phyloP scores from a whole-genome alignment of 2,113 vertebrate species.

The Tilapia sparmanii region DNA sequence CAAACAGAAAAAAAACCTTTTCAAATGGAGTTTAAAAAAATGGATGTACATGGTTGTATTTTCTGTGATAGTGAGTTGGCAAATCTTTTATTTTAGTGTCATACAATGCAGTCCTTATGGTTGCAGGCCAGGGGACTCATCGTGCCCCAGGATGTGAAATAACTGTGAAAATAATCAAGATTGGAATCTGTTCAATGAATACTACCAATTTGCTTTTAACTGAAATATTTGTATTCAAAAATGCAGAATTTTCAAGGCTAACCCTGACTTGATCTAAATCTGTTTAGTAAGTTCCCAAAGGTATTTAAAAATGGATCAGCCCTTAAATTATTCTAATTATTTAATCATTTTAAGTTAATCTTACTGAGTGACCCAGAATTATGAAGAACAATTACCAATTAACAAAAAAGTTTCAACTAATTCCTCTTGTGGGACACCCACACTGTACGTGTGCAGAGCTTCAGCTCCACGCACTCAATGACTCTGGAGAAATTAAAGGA shows the following conservation, averaged over 20 bases:
- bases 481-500: neutral
- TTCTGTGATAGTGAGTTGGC: neutral
- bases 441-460: neutral
- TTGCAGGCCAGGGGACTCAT: neutral
- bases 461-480: neutral
- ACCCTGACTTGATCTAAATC: neutral
- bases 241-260: neutral
- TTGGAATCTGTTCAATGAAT: neutral
- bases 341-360: neutral
- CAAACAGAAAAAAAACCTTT: neutral
- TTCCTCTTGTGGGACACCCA: neutral
- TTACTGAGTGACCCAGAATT: neutral
- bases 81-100: neutral
- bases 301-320: neutral
- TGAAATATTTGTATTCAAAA: neutral
- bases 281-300: neutral
- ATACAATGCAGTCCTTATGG: neutral
- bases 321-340: neutral
- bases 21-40: neutral
- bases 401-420: neutral
- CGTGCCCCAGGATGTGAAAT: neutral
- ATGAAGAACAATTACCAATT: neutral
- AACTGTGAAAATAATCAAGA: neutral
- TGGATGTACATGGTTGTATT: neutral
- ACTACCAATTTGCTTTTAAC: neutral